Evolutionary conservation across 2,113 vertebrate genomes (phyloP).

Genomic region (Hippocampus zosterae): DNA sequence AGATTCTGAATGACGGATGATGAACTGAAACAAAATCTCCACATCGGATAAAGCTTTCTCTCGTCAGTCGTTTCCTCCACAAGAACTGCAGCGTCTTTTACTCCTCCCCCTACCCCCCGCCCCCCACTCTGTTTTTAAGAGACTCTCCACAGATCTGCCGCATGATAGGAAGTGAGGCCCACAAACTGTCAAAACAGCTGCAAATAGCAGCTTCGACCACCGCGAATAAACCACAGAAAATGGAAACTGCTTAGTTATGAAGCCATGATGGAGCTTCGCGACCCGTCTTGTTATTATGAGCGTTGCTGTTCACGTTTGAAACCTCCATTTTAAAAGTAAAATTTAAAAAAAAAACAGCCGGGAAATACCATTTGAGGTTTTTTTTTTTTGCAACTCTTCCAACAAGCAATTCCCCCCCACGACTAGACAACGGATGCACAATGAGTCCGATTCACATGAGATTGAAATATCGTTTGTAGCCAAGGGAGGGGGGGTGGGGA

Average conservation of each 20-base stretch:
- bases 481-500: too few species aligned
- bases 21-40: neutral
- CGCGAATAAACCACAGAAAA: neutral
- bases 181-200: conserved; percentile 1
- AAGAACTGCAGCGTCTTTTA: neutral
- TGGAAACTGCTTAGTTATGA: neutral
- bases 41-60: neutral
- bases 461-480: neutral
- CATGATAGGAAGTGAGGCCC: conserved; percentile 1
- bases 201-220: neutral
- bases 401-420: neutral
- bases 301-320: neutral
- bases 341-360: neutral
- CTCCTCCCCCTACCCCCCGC: neutral
- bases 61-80: neutral
- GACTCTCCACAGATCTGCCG: neutral
- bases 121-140: neutral
- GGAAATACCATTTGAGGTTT: neutral
- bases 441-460: neutral
- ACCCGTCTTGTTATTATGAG: neutral
- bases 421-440: neutral
- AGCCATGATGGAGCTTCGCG: neutral
- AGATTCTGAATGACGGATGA: neutral
- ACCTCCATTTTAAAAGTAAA: neutral
- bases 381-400: neutral